Base-by-base conservation (phyloP, 2,113 vertebrate genomes). In the Thamnaconus septentrionalis region DNA sequence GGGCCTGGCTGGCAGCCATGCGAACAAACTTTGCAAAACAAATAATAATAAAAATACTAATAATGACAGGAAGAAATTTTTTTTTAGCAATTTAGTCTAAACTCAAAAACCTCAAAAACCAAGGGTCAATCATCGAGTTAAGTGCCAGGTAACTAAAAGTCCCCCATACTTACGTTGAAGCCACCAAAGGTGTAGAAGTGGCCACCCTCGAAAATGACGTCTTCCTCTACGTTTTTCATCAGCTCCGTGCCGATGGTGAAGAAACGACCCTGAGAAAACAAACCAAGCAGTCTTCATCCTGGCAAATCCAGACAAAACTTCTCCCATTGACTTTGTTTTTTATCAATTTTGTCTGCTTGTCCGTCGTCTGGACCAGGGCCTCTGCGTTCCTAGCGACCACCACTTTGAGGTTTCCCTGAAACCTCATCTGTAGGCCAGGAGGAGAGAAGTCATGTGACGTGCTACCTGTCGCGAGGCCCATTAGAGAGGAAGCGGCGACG, bases 161-260 rank as follows among this genome's bases (percentile, higher is more conserved):
- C 40, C 9, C 56, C n/a, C 3, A 0, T n/a, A 86, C 90, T 88
- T 61, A 92, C 91, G 56, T 56, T 70, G 59, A 87, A 91, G 64
- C 91, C 91, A 3, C 66, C 72, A 71, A 92, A 92, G 40, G 56
- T 85, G 73, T 90, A 91, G 64, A 87, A 90, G 0, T 40, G 63
- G 0, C 53, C 73, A 0, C n/a, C 9, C 3, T 87, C 85, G 0
- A 56, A 53, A 0, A 42, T 78, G 6, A 91, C 83, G 7, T 89
- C 86, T 39, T 91, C 90, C 54, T 91, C 91, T 3, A n/a, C 5
- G 41, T 80, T 85, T 55, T 45, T 88, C 90, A 92, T 91, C 56
- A 91, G 83, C 52, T 90, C 85, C 1, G 90, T 91, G 40, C 90
- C 87, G 6, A 91, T 90, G 59, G 85, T 89, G 71, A 91, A 91